These are phyloP conservation scores for Helostoma temminkii DNA, from an alignment of 2,797 vertebrate genomes.

Conservation along the genomic window DNA sequence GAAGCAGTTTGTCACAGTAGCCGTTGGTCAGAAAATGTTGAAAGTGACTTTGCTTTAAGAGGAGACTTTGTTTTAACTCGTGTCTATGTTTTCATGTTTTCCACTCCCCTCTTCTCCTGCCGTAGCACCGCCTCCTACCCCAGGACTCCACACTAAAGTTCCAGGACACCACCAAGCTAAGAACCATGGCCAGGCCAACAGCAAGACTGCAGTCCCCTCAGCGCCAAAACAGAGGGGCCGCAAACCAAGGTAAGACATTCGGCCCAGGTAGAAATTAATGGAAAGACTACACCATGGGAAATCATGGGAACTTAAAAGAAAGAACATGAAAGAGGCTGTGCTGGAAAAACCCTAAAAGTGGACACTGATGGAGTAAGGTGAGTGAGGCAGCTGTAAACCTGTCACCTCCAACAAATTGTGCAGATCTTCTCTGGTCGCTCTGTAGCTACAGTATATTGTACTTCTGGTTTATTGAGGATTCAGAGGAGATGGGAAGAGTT, in stretches of 20 bases:
- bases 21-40: background rate
- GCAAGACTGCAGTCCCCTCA: slow-evolving; percentile 63
- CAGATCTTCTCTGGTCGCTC: slow-evolving; percentile 8
- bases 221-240: slow-evolving; percentile 84
- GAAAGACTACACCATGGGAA: background rate
- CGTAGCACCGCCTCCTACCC: slow-evolving; percentile 30
- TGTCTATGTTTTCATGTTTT: background rate
- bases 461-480: background rate
- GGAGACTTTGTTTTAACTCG: background rate
- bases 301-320: background rate
- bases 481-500: background rate
- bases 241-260: slow-evolving; percentile 83
- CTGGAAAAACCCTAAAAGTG: slow-evolving; percentile 3
- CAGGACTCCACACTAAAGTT: slow-evolving; percentile 38
- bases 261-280: background rate
- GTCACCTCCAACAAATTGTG: slow-evolving; percentile 18
- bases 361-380: slow-evolving; percentile 29
- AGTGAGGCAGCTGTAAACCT: slow-evolving; percentile 33
- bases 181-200: slow-evolving; percentile 61
- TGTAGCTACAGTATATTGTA: background rate
- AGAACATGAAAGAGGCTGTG: background rate
- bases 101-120: background rate
- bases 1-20: background rate
- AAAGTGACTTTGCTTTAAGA: background rate
- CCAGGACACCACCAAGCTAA: slow-evolving; percentile 43